Base-by-base conservation (phyloP, 2,797 vertebrate species). In the Enteromius viviparus region DNA sequence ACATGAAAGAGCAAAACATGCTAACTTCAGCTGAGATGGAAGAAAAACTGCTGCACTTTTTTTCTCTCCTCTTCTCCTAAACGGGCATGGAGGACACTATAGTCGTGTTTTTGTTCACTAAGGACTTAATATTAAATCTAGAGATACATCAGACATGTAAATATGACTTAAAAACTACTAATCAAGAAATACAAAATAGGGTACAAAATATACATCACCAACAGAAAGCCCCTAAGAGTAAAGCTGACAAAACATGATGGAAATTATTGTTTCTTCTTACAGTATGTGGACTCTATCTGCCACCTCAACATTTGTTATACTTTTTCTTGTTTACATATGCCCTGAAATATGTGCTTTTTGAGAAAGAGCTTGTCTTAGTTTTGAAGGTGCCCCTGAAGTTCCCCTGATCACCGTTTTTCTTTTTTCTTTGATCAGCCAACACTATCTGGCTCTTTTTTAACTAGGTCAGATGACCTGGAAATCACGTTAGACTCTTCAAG, bases 1-100 rank as follows among this genome's bases (percentile, higher is more conserved):
- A 78, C 84, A 87, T 72, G 51, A 82, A 90, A 89, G 87, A 86
- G 86, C 85, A 89, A 89, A 88, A 85, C 82, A 66, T 72, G 70
- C 81, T 80, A 89, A 89, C 88, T 88, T 64, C 45, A 79, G 75
- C 78, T 66, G 85, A 90, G 78, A 76, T 32, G 69, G 49, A 58
- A 76, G 80, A 81, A 86, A 82, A 86, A 84, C 74, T 74, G 82
- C 84, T 87, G 77, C 83, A 86, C 65, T 66, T 51, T 65, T 34
- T 60, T 45, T 79, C 32, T 19, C 7, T 1, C n/a, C 11, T 68
- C 66, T 70, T 21, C 19, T 40, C 60, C 34, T 32, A 76, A 82
- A 80, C 21, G 42, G 64, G 69, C 69, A 42, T 37, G 40, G 26
- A 49, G 26, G 49, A 70, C 49, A 80, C 19, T 4, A 1, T 6